Conservation (phyloP, 2,888 invertebrate genomes). For the Nudaria mundana region DNA sequence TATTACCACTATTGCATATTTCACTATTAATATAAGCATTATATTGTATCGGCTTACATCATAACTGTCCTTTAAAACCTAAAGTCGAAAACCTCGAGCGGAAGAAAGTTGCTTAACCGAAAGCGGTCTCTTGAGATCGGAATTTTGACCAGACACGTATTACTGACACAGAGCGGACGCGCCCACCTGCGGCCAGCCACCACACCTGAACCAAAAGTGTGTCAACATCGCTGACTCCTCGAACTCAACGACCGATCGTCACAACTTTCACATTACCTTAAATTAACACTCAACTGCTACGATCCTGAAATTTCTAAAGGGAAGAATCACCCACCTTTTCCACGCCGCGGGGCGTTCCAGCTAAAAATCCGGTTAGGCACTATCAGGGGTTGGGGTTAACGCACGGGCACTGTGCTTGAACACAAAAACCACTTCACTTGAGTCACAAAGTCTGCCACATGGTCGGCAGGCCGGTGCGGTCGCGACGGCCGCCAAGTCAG, state of each 20-base stretch:
- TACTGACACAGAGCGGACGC: conserved; percentile 64
- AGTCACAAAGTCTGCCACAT: conserved; percentile 71
- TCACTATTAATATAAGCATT: conserved; percentile 9
- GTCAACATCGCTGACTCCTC: conserved; percentile 73
- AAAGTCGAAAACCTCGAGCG: conserved; percentile 38
- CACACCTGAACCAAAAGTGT: conserved; percentile 78
- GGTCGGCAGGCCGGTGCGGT: conserved; percentile 70
- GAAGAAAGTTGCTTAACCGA: conserved; percentile 73
- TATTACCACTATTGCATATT: conserved; percentile 22
- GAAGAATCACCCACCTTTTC: conserved; percentile 60
- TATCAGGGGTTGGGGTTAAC: conserved; percentile 76
- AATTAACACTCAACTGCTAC: conserved; percentile 63
- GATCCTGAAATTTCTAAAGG: conserved; percentile 39
- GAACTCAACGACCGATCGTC: conserved; percentile 67
- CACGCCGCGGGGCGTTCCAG: conserved; percentile 66
- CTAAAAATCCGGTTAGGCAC: conserved; percentile 75
- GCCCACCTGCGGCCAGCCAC: conserved; percentile 67
- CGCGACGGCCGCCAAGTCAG: conserved; percentile 74
- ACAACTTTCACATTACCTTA: conserved; percentile 79
- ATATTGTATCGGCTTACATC: conserved; percentile 9
- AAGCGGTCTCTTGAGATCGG: conserved; percentile 71
- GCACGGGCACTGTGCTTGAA: conserved; percentile 74
- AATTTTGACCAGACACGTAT: conserved; percentile 73
- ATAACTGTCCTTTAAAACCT: conserved; percentile 13
- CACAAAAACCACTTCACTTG: conserved; percentile 74